Base-by-base conservation (phyloP, 2,113 vertebrate species). In the Xenopus borealis region DNA sequence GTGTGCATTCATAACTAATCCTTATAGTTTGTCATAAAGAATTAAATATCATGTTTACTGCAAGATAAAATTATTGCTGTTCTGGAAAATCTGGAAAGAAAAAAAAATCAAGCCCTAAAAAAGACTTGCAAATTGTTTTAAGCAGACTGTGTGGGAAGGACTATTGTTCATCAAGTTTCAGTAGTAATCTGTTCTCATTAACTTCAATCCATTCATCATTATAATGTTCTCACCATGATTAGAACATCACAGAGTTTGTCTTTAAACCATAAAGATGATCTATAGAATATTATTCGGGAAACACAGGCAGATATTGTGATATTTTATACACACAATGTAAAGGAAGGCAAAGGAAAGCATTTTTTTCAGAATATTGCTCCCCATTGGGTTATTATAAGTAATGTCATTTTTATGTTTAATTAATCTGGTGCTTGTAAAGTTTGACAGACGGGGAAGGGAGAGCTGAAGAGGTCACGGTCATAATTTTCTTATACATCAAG, bases 121-220 rank as follows among this genome's bases (percentile, higher is more conserved):
- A 50, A 13, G 14, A 50, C 14, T 50, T 27, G 47, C 14, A 50
- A 16, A 50, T 68, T 75, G 65, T 75, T 23, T 33, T 45, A 3
- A 47, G 30, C 62, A 66, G 62, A 69, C 66, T 62, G 72, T 61
- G 72, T 62, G 72, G 72, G 65, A 52, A 52, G 72, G 23, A 19
- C 55, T 13, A 69, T 69, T 68, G 65, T 62, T 75, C 65, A 61
- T 75, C 72, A 75, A 50, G 65, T 69, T 61, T 68, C 65, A 52
- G 52, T 75, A 52, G 65, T 75, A 75, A 75, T 75, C 72, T 75
- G 45, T 75, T 58, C 72, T 75, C 72, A 75, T 75, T 75, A 75
- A 75, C 68, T 53, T 12, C 20, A 75, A 75, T 75, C 72, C 65
- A 75, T 75, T 75, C 65, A 69, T 75, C 72, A 69, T 69, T 20